phyloP scores from a whole-genome alignment of 1,140 invertebrate species.

The Formica exsecta region DNA sequence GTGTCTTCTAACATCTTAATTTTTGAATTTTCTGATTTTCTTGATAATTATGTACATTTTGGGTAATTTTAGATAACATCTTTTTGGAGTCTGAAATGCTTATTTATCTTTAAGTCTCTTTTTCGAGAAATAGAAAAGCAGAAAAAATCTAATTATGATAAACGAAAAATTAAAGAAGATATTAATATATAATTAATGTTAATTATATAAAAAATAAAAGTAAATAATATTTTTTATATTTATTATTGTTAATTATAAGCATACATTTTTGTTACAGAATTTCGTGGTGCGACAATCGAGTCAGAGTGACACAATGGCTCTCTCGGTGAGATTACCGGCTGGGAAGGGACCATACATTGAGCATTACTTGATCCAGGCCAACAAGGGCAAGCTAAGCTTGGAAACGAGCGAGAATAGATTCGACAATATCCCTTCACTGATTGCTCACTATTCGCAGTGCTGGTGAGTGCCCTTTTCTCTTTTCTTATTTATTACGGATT shows the following conservation, averaged over 20 bases:
- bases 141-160: not conserved
- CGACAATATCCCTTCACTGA: slow-evolving; percentile 95
- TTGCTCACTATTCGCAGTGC: slow-evolving; percentile 97
- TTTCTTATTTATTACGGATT: slow-evolving; percentile 20
- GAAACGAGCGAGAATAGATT: slow-evolving; percentile 98
- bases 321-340: slow-evolving; percentile 95
- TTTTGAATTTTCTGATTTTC: not conserved
- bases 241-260: not conserved
- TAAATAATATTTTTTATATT: not conserved
- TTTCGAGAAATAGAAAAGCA: not conserved
- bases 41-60: too few species aligned
- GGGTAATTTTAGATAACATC: not conserved
- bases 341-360: slow-evolving; percentile 96
- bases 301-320: slow-evolving; percentile 96
- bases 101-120: not conserved
- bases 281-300: slow-evolving; percentile 98
- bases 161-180: not conserved
- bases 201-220: not conserved
- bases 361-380: slow-evolving; percentile 97
- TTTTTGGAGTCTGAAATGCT: not conserved
- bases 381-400: slow-evolving; percentile 92
- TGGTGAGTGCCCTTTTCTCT: slow-evolving; percentile 89
- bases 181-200: not conserved
- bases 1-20: not conserved
- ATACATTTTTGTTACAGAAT: slow-evolving; percentile 88